phyloP scores from a whole-genome alignment of 2,797 vertebrate species.

The Macrochelys suwanniensis region DNA sequence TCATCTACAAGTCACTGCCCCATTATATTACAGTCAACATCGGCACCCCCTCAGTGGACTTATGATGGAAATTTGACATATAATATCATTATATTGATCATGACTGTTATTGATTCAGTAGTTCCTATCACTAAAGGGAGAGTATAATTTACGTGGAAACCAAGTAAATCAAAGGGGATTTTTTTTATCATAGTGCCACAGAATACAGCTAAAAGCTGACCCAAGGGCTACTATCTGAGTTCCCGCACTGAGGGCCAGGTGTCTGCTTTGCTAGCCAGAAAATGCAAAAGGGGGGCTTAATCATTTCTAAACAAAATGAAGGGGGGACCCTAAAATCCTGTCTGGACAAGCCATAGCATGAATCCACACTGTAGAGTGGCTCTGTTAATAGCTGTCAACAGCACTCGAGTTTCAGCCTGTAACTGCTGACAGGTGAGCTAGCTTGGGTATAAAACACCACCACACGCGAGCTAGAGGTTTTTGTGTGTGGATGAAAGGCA shows the following conservation, averaged over 20 bases:
- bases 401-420: background rate
- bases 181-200: background rate
- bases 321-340: background rate
- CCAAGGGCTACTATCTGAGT: background rate
- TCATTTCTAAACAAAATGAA: background rate
- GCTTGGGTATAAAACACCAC: background rate
- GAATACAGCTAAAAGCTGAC: background rate
- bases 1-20: background rate
- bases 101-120: background rate
- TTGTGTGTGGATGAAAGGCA: background rate
- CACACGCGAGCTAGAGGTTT: background rate
- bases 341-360: background rate
- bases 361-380: background rate
- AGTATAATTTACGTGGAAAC: background rate
- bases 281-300: background rate
- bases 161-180: background rate
- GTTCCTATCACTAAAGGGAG: background rate
- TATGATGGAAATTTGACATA: background rate
- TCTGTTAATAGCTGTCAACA: background rate
- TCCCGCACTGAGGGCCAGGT: background rate
- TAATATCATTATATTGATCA: background rate
- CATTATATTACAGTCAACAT: background rate
- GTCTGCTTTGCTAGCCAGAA: background rate
- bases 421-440: background rate
- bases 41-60: conserved; percentile 1